Evolutionary conservation across 2,888 invertebrate species (phyloP), one percentile per base, ranked within the genome.

Genomic region (Yponomeuta cagnagella): DNA sequence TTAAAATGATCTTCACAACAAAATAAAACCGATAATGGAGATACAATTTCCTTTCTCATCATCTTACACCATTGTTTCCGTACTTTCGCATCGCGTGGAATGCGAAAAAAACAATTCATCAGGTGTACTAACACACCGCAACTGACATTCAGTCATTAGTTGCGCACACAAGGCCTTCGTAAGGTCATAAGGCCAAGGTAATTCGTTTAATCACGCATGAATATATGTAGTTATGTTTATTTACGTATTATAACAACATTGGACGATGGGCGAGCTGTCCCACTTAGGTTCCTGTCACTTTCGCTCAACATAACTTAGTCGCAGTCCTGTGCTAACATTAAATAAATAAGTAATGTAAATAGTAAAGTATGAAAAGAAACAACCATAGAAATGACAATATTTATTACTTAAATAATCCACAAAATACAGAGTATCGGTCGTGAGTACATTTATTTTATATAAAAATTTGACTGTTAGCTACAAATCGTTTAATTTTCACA

Each of bases 231-330:
- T 63, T 63, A 63, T 63, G 63, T 63, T 63, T 63, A 63, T 63
- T 63, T 63, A 63, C 63, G 23, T 63, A 63, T 63, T 63, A 63
- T 63, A 63, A 15, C 58, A 63, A 63, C 63, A 63, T 63, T 6
- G 15, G 63, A 63, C 63, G 63, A 63, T 63, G 63, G 23, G 15
- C 12, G 63, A 63, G 63, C 63, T 63, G 63, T 63, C 23, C 63
- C 23, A 63, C 63, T 63, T 63, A 63, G 23, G 63, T 12, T 63
- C 63, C 63, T 63, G 63, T 63, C 63, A 63, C 63, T 63, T 63
- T 63, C 63, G 63, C 63, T 63, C 63, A 63, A 63, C 63, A 63
- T 63, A 63, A 63, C 63, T 63, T 23, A 63, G 63, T 63, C 15
- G 15, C 63, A 63, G 63, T 10, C 23, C 63, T 63, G 63, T 63